Evolutionary conservation across 2,797 vertebrate species (phyloP).

Genomic region (Sitta carolinensis): DNA sequence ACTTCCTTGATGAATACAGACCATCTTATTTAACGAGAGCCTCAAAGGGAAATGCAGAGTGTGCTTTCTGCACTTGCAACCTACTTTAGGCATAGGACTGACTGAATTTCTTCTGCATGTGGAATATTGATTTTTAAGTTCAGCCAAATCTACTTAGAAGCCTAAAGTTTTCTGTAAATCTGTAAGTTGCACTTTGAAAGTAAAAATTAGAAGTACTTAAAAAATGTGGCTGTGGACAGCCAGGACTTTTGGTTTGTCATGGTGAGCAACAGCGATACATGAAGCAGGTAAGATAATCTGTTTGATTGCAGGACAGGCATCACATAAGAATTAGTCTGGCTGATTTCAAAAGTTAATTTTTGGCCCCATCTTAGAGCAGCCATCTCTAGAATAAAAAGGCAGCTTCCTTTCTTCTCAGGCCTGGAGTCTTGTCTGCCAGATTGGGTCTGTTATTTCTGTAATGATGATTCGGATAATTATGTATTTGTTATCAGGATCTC

Average conservation of each 20-base stretch:
- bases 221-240: not conserved
- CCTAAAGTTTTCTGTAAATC: not conserved
- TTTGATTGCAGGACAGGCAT: not conserved
- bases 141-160: not conserved
- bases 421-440: not conserved
- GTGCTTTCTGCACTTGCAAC: not conserved
- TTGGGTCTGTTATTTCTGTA: not conserved
- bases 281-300: not conserved
- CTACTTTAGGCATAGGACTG: not conserved
- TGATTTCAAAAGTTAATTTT: not conserved
- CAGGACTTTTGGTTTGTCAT: not conserved
- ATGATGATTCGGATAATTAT: not conserved
- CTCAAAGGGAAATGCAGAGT: not conserved
- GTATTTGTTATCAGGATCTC: not conserved
- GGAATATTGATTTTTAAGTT: not conserved
- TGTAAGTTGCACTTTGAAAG: not conserved
- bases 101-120: not conserved
- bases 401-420: not conserved
- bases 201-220: not conserved
- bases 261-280: not conserved
- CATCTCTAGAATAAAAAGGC: not conserved
- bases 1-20: not conserved
- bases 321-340: not conserved
- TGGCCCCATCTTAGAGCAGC: not conserved
- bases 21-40: not conserved